Evolutionary conservation across 2,888 invertebrate species (phyloP).

Genomic region (Capitulum mitella): DNA sequence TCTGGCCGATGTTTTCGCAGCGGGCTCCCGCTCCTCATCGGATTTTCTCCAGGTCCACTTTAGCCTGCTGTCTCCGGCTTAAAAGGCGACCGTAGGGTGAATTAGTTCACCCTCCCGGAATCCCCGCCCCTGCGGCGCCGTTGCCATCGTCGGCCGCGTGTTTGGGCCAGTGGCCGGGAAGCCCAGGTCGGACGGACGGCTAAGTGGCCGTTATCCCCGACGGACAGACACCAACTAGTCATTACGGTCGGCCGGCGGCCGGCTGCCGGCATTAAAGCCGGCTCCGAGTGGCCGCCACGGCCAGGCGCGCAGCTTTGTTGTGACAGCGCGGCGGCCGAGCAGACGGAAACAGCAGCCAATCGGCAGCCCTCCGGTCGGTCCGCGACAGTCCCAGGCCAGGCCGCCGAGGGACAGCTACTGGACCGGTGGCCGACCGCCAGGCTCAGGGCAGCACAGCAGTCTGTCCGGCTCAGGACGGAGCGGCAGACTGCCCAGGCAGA

Average conservation of each 20-base stretch:
- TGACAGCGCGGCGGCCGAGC: background rate
- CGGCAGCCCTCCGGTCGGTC: background rate
- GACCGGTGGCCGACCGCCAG: too few species aligned
- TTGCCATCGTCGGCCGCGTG: background rate
- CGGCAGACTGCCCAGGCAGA: too few species aligned
- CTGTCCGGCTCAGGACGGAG: too few species aligned
- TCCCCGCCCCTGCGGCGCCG: background rate
- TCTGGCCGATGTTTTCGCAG: too few species aligned
- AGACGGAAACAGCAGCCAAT: background rate
- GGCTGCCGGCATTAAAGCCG: background rate
- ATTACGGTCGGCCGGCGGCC: background rate
- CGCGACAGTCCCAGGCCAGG: too few species aligned
- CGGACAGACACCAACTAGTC: background rate
- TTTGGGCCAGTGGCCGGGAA: background rate
- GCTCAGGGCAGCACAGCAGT: too few species aligned
- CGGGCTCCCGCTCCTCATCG: too few species aligned
- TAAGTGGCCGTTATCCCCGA: background rate
- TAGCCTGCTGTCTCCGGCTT: too few species aligned
- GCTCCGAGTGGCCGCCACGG: background rate
- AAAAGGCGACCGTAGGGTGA: too few species aligned
- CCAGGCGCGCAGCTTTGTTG: background rate
- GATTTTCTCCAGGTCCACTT: too few species aligned
- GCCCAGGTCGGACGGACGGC: background rate
- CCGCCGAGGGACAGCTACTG: too few species aligned
- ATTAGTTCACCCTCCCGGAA: background rate